phyloP scores from a whole-genome alignment of 2,113 vertebrate genomes.

The Microcebus jonahi region DNA sequence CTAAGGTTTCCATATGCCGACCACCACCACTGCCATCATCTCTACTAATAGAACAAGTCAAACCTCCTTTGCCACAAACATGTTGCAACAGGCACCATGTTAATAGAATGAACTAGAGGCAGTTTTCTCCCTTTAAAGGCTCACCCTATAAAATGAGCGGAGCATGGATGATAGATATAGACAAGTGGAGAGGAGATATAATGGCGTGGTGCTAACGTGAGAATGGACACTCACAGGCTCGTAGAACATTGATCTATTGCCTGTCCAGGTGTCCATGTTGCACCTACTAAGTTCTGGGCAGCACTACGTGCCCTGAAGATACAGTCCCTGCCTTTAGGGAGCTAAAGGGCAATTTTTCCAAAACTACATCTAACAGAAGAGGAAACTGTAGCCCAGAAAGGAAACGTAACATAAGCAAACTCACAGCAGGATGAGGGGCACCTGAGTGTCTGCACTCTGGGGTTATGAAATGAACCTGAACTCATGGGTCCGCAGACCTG shows the following conservation, averaged over 20 bases:
- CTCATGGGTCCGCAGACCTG: neutral
- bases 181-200: neutral
- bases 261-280: accelerated
- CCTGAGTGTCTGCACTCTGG: neutral
- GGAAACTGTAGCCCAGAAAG: neutral
- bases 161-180: neutral
- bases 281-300: neutral
- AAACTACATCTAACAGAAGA: neutral
- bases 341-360: neutral
- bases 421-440: neutral
- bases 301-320: neutral
- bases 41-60: neutral
- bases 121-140: neutral
- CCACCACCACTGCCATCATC: neutral
- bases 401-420: neutral
- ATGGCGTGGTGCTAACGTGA: neutral
- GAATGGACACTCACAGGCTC: neutral
- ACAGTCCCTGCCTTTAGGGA: neutral
- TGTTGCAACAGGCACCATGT: neutral
- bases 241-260: no score
- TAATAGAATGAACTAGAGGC: neutral
- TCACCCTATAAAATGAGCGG: neutral
- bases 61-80: neutral
- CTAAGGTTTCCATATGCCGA: neutral
- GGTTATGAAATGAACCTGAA: neutral